Conservation (phyloP, 2,797 vertebrate species). For the Betta splendens region DNA sequence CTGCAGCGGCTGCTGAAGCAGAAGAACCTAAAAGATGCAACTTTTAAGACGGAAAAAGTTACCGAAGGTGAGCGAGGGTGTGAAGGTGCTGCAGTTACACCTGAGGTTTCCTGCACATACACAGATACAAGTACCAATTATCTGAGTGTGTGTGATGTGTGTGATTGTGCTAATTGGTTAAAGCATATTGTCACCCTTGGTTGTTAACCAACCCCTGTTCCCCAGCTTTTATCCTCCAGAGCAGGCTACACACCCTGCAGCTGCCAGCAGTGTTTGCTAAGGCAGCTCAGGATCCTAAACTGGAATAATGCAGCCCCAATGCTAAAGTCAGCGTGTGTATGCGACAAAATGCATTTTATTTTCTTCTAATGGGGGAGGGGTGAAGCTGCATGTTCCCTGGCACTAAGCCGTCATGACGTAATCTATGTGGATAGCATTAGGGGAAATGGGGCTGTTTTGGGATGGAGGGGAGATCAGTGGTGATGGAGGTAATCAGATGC, state of each 20-base stretch:
- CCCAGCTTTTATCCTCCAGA: conserved; percentile 5
- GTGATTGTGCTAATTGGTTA: conserved; percentile 49
- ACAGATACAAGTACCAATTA: too few relatives aligned
- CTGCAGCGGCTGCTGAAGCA: conserved; percentile 12
- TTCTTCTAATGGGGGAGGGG: conserved; percentile 36
- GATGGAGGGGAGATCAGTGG: conserved; percentile 84
- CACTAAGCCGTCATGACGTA: conserved; percentile 97
- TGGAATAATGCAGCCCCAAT: conserved; percentile 86
- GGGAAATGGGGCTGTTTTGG: conserved; percentile 38
- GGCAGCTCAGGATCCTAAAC: neutral
- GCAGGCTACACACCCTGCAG: neutral
- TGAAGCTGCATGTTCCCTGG: conserved; percentile 85
- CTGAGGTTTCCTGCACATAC: conserved; percentile 17
- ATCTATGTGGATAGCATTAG: conserved; percentile 97
- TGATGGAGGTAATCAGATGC: conserved; percentile 98
- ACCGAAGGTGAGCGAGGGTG: conserved; percentile 5
- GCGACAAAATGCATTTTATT: conserved; percentile 68
- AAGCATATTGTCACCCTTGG: conserved; percentile 46
- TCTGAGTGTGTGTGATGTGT: neutral
- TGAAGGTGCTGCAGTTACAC: conserved; percentile 4
- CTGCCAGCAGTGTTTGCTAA: conserved; percentile 36
- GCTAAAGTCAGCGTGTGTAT: conserved; percentile 85
- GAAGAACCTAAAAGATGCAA: conserved; percentile 39
- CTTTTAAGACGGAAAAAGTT: conserved; percentile 52
- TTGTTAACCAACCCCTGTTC: conserved; percentile 28